A percentile compares a stretch with the other conserved stretches of the same genome.
Evolutionary conservation across 2,113 vertebrate genomes (phyloP).

Genomic region (Phrynosoma blainvillii): DNA sequence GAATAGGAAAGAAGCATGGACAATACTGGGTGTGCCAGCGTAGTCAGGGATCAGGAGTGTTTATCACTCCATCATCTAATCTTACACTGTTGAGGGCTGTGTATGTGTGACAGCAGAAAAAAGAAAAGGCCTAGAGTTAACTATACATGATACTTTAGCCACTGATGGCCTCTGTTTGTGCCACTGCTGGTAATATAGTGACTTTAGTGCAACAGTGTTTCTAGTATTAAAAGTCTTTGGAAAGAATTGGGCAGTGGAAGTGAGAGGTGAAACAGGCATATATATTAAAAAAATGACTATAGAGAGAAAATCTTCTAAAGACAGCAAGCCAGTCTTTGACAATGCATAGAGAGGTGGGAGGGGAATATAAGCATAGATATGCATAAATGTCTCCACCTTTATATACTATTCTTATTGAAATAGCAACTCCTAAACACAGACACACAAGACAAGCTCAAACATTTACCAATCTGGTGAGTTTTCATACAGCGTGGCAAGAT

Average conservation of each 20-base stretch:
- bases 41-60: slow-evolving; percentile 8
- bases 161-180: neutral
- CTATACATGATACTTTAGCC: neutral
- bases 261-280: neutral
- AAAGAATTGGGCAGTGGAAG: neutral
- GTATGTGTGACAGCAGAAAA: neutral
- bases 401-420: neutral
- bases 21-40: accelerated
- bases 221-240: neutral
- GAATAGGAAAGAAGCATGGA: slow-evolving; percentile 68
- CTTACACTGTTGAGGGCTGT: slow-evolving; percentile 10
- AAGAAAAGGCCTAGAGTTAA: neutral
- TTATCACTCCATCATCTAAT: neutral
- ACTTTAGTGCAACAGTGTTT: neutral
- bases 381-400: neutral
- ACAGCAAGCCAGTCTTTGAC: neutral
- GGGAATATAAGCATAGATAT: neutral
- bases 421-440: neutral
- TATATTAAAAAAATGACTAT: neutral
- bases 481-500: neutral
- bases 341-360: neutral
- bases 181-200: neutral
- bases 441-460: neutral
- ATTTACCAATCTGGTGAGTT: neutral
- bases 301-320: neutral